These are phyloP conservation scores for Kradibia gibbosae DNA, from an alignment of 1,140 invertebrate genomes.

Conservation along the genomic window DNA sequence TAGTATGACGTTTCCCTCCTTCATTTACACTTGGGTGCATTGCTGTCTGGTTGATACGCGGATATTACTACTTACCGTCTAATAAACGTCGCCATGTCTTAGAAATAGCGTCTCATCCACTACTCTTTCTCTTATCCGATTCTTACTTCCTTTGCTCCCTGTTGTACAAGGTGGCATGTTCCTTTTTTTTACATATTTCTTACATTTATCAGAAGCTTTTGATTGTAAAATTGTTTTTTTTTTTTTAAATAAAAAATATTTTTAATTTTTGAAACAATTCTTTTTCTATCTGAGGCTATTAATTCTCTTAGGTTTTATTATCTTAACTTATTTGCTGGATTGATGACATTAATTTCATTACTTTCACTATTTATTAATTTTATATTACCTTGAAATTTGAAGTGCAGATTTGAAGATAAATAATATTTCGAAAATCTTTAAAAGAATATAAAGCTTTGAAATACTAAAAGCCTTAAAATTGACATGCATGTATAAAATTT, in stretches of 20 bases:
- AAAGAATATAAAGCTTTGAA: not conserved
- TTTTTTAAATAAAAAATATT: not conserved
- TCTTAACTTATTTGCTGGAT: not conserved
- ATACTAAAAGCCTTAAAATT: not conserved
- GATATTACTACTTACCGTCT: constrained; percentile 73
- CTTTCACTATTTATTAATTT: no score
- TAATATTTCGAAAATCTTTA: not conserved
- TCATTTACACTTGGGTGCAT: constrained; percentile 68
- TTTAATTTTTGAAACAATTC: not conserved
- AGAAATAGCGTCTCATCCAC: constrained; percentile 13
- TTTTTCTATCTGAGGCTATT: not conserved
- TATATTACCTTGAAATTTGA: not conserved
- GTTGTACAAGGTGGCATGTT: not conserved
- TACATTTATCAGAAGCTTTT: not conserved
- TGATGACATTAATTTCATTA: not conserved
- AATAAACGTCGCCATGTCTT: constrained; percentile 70
- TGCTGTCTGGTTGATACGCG: constrained; percentile 58
- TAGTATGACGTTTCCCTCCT: constrained; percentile 69
- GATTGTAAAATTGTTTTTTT: not conserved
- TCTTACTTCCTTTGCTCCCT: not conserved
- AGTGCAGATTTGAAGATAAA: not conserved
- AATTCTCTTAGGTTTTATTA: not conserved
- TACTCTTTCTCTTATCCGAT: not conserved
- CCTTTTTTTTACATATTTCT: not conserved
- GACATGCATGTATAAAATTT: not conserved